phyloP scores from a whole-genome alignment of 2,888 invertebrate genomes.

The Epistrophe grossulariae region DNA sequence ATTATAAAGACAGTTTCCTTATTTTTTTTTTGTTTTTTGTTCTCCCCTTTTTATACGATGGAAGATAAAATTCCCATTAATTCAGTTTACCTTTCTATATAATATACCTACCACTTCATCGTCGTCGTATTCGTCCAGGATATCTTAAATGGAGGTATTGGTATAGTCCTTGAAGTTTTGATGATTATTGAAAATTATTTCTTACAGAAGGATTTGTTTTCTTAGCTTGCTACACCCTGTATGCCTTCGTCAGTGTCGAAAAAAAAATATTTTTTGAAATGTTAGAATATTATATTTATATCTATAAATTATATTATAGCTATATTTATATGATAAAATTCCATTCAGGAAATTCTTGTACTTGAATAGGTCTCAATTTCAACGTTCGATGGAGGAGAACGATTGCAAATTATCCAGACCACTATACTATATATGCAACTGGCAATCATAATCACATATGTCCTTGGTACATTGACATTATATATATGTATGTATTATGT shows the following conservation, averaged over 20 bases:
- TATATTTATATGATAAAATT: too few species aligned
- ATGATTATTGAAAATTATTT: conserved; percentile 21
- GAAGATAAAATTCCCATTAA: conserved; percentile 28
- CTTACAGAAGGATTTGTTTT: neutral
- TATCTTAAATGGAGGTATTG: neutral
- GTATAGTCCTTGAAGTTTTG: neutral
- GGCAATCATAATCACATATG: conserved; percentile 5
- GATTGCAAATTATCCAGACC: neutral
- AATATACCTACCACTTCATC: too few species aligned
- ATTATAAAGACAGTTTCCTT: conserved; percentile 10
- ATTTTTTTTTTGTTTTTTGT: neutral
- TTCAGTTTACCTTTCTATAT: neutral
- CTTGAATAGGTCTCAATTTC: neutral
- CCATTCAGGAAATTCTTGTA: neutral
- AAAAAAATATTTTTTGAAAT: neutral
- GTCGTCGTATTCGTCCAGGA: too few species aligned
- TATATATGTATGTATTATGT: too few species aligned
- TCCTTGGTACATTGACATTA: neutral
- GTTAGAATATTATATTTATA: too few species aligned
- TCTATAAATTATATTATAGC: too few species aligned
- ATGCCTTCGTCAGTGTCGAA: neutral
- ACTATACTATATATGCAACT: neutral
- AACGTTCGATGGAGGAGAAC: neutral
- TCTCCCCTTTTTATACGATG: neutral
- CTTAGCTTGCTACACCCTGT: neutral